A percentile compares a stretch with the other conserved stretches of the same genome.
These are phyloP conservation scores for Pseudococcus jackbeardsleyi DNA, from an alignment of 2,888 invertebrate genomes.

Conservation along the genomic window DNA sequence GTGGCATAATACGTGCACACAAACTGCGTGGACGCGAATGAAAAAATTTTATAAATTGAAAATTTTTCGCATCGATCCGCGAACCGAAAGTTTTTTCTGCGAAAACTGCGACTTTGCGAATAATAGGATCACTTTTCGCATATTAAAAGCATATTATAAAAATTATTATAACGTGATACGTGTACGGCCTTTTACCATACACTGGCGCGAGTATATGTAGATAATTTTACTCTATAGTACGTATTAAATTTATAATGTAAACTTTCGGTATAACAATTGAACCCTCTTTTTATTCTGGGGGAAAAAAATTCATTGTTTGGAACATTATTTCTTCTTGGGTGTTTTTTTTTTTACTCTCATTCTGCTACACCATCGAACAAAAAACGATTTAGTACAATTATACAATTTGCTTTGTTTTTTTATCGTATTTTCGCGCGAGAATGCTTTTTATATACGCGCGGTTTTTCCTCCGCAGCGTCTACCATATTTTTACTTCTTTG, in stretches of 20 bases:
- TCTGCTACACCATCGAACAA: not conserved
- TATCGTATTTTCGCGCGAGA: conserved; percentile 31
- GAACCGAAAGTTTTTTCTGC: not conserved
- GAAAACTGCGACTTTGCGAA: not conserved
- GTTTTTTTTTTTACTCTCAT: not conserved
- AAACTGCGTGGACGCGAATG: not conserved
- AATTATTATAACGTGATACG: not conserved
- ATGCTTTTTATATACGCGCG: not conserved
- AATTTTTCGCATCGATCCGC: not conserved
- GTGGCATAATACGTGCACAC: not conserved
- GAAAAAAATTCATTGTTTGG: not conserved
- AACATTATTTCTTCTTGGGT: not conserved
- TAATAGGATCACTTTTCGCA: not conserved
- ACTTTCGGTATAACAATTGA: not conserved
- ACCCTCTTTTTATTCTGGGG: not conserved
- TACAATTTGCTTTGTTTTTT: conserved; percentile 23
- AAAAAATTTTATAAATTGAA: conserved; percentile 17
- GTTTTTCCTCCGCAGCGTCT: not conserved
- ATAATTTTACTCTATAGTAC: not conserved
- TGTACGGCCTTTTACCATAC: not conserved
- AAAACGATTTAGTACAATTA: conserved; percentile 36
- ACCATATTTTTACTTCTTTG: not conserved
- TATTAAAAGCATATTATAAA: conserved; percentile 9
- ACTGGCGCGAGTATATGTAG: not conserved
- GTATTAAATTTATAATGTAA: not conserved